These are phyloP conservation scores for Macrobrachium nipponense DNA, from an alignment of 1,140 invertebrate genomes.

Conservation along the genomic window DNA sequence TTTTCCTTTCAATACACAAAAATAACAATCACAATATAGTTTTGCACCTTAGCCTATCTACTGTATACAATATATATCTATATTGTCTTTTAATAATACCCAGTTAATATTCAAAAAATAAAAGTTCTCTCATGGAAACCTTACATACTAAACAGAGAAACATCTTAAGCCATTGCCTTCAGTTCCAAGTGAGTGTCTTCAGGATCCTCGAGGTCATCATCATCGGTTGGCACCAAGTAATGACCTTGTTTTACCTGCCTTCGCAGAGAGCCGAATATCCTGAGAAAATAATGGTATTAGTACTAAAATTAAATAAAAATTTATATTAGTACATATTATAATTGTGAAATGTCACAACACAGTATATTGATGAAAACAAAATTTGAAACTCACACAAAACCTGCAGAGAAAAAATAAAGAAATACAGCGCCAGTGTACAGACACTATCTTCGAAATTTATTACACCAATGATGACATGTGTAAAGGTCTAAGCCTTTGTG, in stretches of 20 bases:
- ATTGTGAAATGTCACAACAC: neutral
- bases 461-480: too few species aligned
- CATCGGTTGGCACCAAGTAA: constrained; percentile 42
- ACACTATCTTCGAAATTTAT: too few species aligned
- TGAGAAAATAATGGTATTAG: neutral
- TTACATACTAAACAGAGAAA: neutral
- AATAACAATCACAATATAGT: too few species aligned
- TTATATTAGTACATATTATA: neutral
- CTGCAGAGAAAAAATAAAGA: neutral
- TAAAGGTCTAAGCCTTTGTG: too few species aligned
- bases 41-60: too few species aligned
- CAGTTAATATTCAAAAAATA: too few species aligned
- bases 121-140: neutral
- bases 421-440: neutral
- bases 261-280: constrained; percentile 55
- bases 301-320: neutral
- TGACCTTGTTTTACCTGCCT: constrained; percentile 34
- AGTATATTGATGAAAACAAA: neutral
- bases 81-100: too few species aligned
- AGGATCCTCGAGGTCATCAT: constrained; percentile 38
- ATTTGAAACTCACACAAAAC: neutral
- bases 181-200: constrained; percentile 45
- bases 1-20: too few species aligned
- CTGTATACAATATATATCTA: too few species aligned
- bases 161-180: constrained; percentile 34